A percentile compares a stretch with the other conserved stretches of the same genome.
phyloP scores from a whole-genome alignment of 2,113 vertebrate species.

The Coreoperca whiteheadi region DNA sequence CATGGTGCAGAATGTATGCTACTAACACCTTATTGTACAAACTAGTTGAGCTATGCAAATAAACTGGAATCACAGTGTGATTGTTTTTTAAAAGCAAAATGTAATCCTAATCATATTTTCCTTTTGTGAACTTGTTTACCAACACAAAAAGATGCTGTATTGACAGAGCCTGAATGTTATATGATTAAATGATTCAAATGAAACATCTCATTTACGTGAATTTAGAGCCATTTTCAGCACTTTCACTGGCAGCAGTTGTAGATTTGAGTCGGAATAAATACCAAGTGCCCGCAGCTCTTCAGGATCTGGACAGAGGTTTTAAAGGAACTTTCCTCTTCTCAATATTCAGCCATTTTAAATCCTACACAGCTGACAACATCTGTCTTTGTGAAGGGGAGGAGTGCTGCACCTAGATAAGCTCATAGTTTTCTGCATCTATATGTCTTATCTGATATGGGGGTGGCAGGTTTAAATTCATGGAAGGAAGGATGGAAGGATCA shows the following conservation, averaged over 20 bases:
- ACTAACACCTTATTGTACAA: conserved; percentile 17
- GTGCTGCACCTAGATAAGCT: no score
- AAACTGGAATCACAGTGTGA: not conserved
- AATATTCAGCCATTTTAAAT: not conserved
- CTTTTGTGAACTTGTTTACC: not conserved
- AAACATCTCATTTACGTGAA: not conserved
- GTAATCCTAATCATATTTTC: not conserved
- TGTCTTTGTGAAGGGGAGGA: not conserved
- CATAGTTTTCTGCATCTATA: no score
- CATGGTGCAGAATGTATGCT: conserved; percentile 31
- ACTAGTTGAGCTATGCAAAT: conserved; percentile 21
- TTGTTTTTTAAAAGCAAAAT: conserved; percentile 11
- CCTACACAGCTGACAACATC: not conserved
- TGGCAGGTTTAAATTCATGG: not conserved
- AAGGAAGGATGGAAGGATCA: no score
- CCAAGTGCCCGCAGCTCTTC: not conserved
- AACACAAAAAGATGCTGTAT: not conserved
- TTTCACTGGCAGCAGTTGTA: not conserved
- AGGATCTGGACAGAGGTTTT: not conserved
- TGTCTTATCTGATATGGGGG: not conserved
- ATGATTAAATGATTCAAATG: not conserved
- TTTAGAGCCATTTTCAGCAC: not conserved
- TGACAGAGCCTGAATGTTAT: no score
- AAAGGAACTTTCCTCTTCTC: not conserved
- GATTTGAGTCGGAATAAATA: not conserved